Evolutionary conservation across 2,888 invertebrate species (phyloP), one percentile per base, ranked within the genome.

Genomic region (Balanococcus diminutus): DNA sequence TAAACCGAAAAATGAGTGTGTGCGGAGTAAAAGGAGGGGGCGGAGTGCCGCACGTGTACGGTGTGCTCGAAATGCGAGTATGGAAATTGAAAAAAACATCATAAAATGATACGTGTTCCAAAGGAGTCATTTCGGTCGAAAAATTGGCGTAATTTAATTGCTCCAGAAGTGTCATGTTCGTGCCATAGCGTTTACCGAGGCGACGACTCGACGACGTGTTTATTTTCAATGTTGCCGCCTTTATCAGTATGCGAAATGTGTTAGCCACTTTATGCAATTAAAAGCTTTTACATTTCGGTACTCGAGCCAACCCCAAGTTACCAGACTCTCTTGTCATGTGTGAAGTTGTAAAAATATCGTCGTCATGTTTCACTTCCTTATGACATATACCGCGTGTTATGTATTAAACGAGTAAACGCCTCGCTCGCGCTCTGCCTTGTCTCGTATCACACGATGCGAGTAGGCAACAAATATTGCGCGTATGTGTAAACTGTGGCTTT

Each of bases 191-290:
- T 28, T 28, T n/a, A 67, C 1, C 16, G 72, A 8, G 8, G 1
- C 28, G 67, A 67, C 67, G 28, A 67, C 67, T 67, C 75, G 14
- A 79, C 75, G 75, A 79, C 36, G 75, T 79, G 75, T 79, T 79
- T 79, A 79, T 79, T 79, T 79, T 79, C 75, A 19, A 32, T 79
- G 36, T 36, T 36, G 16, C 36, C n/a, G n/a, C n/a, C n/a, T 79
- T 79, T 32, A 79, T 79, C 36, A 79, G 75, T 79, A 79, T 79
- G 75, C 75, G 32, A 79, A 36, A 79, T 22, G 75, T 6, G 75
- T 79, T 36, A 36, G 67, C 67, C 67, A 67, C 67, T 67, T 67
- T 67, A 67, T 67, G 28, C 67, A 67, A 67, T 67, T 67, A 67
- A 67, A 67, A 67, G 67, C 67, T 67, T 67, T 67, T 28, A 28